Conservation (phyloP, 1,140 invertebrate species). For the Rhagoletis zephyria region DNA sequence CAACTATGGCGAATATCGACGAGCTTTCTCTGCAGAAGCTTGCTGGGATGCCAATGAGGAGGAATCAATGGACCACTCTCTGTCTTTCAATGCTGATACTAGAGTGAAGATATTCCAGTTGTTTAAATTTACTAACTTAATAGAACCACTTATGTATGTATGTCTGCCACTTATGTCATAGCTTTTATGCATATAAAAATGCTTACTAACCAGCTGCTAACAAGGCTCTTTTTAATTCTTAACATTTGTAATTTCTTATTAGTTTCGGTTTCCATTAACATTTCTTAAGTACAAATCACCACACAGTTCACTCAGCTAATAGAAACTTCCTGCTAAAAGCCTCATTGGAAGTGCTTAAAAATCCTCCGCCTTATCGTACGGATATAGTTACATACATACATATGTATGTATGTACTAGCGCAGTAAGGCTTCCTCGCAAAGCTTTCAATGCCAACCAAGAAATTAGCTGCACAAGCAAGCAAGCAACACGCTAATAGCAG, state of each 20-base stretch:
- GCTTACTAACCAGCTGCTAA: background rate
- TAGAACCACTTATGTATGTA: no score
- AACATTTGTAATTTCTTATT: background rate
- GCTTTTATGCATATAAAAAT: background rate
- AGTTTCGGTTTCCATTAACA: background rate
- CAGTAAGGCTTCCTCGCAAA: constrained; percentile 6
- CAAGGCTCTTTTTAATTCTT: background rate
- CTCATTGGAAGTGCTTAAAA: constrained; percentile 32
- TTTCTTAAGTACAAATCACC: background rate
- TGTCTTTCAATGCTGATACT: no score
- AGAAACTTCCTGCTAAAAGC: constrained; percentile 23
- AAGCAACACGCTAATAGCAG: background rate
- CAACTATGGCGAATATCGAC: no score
- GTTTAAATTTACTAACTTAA: no score
- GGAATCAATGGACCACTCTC: no score
- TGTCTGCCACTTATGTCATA: background rate
- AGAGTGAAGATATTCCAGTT: no score
- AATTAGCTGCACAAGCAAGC: constrained; percentile 4
- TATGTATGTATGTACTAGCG: background rate
- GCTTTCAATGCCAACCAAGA: constrained; percentile 37
- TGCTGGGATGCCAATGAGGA: no score
- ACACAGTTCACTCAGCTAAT: background rate
- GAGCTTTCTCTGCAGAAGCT: no score
- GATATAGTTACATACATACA: background rate
- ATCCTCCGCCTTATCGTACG: constrained; percentile 9